phyloP scores from a whole-genome alignment of 2,888 invertebrate species.

The Patella caerulea region DNA sequence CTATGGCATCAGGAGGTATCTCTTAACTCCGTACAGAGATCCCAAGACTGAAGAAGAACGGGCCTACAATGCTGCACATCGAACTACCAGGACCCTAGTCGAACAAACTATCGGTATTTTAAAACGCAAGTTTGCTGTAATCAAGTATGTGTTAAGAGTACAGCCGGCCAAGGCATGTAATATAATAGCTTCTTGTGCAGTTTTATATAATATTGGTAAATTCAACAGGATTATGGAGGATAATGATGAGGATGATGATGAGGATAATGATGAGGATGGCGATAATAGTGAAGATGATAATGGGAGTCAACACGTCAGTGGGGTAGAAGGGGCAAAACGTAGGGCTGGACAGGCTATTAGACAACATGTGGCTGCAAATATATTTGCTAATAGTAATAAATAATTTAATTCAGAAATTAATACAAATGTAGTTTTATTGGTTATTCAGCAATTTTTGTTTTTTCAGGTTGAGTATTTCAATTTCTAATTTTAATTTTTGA shows the following conservation, averaged over 20 bases:
- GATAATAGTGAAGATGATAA: too few species aligned
- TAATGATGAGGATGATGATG: too few species aligned
- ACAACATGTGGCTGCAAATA: too few species aligned
- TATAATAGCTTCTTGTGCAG: slow-evolving; percentile 12
- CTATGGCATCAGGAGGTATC: slow-evolving; percentile 19
- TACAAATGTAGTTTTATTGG: neutral
- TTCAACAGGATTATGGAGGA: neutral
- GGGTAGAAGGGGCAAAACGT: too few species aligned
- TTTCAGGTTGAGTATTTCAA: slow-evolving; percentile 6
- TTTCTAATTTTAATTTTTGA: slow-evolving; percentile 15
- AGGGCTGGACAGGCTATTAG: too few species aligned
- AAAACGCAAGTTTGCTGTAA: too few species aligned
- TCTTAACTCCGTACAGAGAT: slow-evolving; percentile 26
- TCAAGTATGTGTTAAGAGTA: slow-evolving; percentile 12
- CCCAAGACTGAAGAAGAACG: slow-evolving; percentile 1
- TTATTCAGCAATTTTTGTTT: neutral
- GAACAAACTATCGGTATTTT: slow-evolving; percentile 35
- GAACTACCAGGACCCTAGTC: slow-evolving; percentile 15
- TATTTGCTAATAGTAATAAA: too few species aligned
- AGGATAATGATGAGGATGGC: too few species aligned
- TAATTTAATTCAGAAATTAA: neutral
- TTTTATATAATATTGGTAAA: slow-evolving; percentile 32
- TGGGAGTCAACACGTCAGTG: too few species aligned
- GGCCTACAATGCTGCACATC: slow-evolving; percentile 22
- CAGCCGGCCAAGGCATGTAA: slow-evolving; percentile 16